Evolutionary conservation across 2,113 vertebrate genomes (phyloP).

Genomic region (Pygoscelis adeliae): DNA sequence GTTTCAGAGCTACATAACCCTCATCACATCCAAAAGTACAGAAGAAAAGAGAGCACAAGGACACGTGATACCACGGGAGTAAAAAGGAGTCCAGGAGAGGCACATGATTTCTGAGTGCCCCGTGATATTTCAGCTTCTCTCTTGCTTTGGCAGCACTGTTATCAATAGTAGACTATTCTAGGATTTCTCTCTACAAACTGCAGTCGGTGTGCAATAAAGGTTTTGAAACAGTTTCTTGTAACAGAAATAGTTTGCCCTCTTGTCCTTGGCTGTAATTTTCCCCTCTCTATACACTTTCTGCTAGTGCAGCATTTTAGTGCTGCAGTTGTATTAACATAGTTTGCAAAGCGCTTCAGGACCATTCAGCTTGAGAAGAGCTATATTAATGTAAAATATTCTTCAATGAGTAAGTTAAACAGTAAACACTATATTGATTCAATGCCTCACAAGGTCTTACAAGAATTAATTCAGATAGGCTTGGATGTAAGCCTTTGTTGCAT

Average conservation of each 20-base stretch:
- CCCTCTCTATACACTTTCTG: not conserved
- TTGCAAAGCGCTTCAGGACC: slow-evolving; percentile 4
- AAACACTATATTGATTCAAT: slow-evolving; percentile 43
- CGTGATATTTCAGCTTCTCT: not conserved
- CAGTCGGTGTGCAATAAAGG: not conserved
- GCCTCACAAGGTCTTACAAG: slow-evolving; percentile 23
- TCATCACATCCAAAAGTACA: not conserved
- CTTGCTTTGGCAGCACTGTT: not conserved
- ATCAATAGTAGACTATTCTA: not conserved
- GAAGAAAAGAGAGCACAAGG: not conserved
- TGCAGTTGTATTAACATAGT: slow-evolving; percentile 6
- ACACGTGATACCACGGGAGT: rapidly evolving
- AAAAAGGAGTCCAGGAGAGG: not conserved
- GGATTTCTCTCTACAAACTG: not conserved
- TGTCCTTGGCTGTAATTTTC: slow-evolving; percentile 41
- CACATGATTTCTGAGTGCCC: not conserved
- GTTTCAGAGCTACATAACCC: not conserved
- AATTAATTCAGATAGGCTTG: slow-evolving; percentile 36
- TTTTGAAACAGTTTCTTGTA: not conserved
- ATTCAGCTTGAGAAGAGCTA: slow-evolving; percentile 22
- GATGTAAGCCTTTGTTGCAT: not conserved
- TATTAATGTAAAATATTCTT: slow-evolving; percentile 51
- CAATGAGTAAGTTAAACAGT: slow-evolving; percentile 41
- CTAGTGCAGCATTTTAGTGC: not conserved
- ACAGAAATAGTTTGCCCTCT: not conserved